A percentile compares a stretch with the other conserved stretches of the same genome.
Conservation (phyloP, 2,113 vertebrate genomes). For the Capricornis sumatraensis region DNA sequence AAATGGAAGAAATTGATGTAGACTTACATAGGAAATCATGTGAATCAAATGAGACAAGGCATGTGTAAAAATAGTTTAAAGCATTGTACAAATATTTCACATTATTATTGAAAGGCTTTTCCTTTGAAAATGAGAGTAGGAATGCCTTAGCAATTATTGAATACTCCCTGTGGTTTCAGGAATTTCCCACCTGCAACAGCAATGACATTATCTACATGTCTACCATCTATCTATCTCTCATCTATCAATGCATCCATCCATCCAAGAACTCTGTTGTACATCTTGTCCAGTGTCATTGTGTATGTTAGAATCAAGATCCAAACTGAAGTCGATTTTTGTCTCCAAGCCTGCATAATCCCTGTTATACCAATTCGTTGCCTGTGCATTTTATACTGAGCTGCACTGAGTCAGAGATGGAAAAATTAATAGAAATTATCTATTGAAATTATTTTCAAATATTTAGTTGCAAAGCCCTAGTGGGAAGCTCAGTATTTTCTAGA, state of each 20-base stretch:
- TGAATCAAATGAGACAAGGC: slow-evolving; percentile 29
- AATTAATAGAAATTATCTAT: neutral
- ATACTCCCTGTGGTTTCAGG: neutral
- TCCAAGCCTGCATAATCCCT: neutral
- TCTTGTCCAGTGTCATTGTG: neutral
- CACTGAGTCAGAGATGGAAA: neutral
- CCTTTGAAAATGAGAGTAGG: neutral
- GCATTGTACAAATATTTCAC: slow-evolving; percentile 44
- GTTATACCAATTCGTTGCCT: neutral
- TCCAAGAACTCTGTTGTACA: neutral
- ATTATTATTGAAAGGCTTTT: slow-evolving; percentile 9
- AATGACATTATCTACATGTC: neutral
- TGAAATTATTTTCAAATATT: slow-evolving; percentile 8
- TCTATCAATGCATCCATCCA: neutral
- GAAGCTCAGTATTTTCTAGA: neutral
- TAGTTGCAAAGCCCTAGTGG: neutral
- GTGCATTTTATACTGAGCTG: neutral
- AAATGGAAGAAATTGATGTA: slow-evolving; percentile 33
- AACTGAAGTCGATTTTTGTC: neutral
- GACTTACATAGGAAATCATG: neutral
- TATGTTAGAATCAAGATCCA: neutral
- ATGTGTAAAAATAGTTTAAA: slow-evolving; percentile 47
- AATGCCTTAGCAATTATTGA: slow-evolving; percentile 35
- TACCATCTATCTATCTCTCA: neutral
- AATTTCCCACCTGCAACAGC: neutral